Percentiles rank a stretch among this genome's conserved stretches.
These are phyloP conservation scores for Oryctes rhinoceros DNA, from an alignment of 1,140 invertebrate species.

Conservation along the genomic window DNA sequence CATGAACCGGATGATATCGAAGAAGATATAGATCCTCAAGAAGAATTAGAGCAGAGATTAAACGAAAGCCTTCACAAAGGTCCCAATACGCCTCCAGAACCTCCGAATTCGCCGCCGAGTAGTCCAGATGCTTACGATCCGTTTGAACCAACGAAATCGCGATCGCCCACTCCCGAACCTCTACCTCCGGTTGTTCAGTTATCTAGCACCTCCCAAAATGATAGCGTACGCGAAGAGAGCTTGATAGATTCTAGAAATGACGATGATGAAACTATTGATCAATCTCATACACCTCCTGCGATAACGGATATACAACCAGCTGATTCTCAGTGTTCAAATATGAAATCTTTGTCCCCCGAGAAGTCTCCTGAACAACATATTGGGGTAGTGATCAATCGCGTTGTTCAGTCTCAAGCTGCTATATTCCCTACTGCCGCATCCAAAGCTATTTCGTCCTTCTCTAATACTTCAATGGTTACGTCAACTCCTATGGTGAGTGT, in stretches of 20 bases:
- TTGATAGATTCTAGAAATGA: constrained; percentile 21
- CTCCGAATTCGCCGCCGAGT: constrained; percentile 69
- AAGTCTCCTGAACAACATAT: constrained; percentile 50
- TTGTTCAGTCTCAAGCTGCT: constrained; percentile 19
- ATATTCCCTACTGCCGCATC: neutral
- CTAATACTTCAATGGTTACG: constrained; percentile 55
- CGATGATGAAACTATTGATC: constrained; percentile 41
- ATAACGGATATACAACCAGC: constrained; percentile 62
- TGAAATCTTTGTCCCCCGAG: constrained; percentile 49
- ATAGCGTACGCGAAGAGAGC: constrained; percentile 46
- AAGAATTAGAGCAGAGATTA: constrained; percentile 61
- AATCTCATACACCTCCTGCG: constrained; percentile 56
- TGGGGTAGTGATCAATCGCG: constrained; percentile 42
- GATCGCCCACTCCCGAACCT: constrained; percentile 66
- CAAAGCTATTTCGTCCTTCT: constrained; percentile 24
- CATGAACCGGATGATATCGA: constrained; percentile 64
- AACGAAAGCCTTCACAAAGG: constrained; percentile 61
- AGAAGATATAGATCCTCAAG: constrained; percentile 60
- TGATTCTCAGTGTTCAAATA: constrained; percentile 56
- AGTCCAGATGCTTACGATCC: constrained; percentile 85
- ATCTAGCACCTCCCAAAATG: constrained; percentile 21
- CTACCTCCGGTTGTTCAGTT: constrained; percentile 53
- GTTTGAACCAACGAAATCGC: constrained; percentile 85
- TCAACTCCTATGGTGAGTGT: constrained; percentile 52
- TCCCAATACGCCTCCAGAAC: constrained; percentile 72